Percentiles rank a stretch among this genome's conserved stretches.
Conservation (phyloP, 2,797 vertebrate genomes). For the Rhinatrema bivittatum region DNA sequence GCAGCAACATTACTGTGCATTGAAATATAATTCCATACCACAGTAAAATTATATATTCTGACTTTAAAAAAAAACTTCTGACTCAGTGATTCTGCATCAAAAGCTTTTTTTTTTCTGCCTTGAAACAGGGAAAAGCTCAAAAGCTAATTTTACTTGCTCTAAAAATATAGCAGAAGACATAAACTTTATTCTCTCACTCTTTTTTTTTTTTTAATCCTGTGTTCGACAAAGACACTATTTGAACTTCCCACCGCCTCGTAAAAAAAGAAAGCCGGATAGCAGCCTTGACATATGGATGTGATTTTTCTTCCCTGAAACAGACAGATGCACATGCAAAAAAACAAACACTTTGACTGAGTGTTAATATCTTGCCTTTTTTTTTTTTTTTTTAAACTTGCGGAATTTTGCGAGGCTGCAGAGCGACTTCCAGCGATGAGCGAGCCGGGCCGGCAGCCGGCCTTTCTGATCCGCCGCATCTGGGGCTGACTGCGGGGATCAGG, state of each 20-base stretch:
- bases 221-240: slow-evolving; percentile 43
- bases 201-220: slow-evolving; percentile 26
- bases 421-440: slow-evolving; percentile 21
- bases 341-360: neutral
- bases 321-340: neutral
- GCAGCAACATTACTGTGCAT: too few relatives aligned
- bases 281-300: slow-evolving; percentile 51
- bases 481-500: slow-evolving; percentile 4
- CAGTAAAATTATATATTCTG: too few relatives aligned
- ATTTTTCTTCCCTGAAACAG: slow-evolving; percentile 38
- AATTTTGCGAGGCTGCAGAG: too few relatives aligned
- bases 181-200: slow-evolving; percentile 9
- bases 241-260: slow-evolving; percentile 32
- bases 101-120: neutral
- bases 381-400: neutral
- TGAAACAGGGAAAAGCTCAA: rapidly evolving
- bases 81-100: too few relatives aligned
- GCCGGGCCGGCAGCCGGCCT: slow-evolving; percentile 1
- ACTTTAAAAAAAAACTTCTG: too few relatives aligned
- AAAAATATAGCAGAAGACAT: slow-evolving; percentile 35
- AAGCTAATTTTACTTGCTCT: slow-evolving; percentile 23
- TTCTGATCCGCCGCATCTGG: slow-evolving; percentile 3
- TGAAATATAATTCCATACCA: too few relatives aligned
- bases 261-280: slow-evolving; percentile 17
- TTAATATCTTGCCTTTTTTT: neutral